Evolutionary conservation across 2,888 invertebrate species (phyloP), one percentile per base, ranked within the genome.

Genomic region (Sinodicranocentrus sp.): DNA sequence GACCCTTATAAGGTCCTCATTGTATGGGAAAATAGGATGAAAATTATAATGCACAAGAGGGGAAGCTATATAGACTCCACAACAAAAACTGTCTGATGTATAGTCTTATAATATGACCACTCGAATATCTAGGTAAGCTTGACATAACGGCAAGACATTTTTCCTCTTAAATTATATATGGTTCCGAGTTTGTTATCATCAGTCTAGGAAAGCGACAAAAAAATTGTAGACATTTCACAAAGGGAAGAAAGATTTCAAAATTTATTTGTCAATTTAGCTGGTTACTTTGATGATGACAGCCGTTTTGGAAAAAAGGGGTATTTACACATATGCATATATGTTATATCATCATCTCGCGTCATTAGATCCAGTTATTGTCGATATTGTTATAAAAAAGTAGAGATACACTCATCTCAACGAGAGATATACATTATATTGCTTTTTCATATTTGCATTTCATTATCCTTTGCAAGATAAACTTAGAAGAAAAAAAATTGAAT

Each of bases 311-410:
- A 3, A 57, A 57, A 52, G 59, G 15, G 3, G 61, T 28, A 26
- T 61, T 61, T 61, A 26, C 26, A 8, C 26, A 25, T n/a, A 26
- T 28, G 26, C n/a, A 61, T 28, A 61, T 19, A 28, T 21, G 13
- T 59, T 25, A 39, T 39, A 28, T 63, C 44, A 59, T 63, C 63
- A 28, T 57, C 26, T 63, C 71, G 82, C 76, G 76, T 82, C 63
- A 82, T 82, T 82, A 82, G 82, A 82, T 82, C 76, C 82, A 76
- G 82, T 82, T 82, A 82, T 82, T 77, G 76, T 63, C 43, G 68
- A 82, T 67, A 57, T 21, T 15, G 17, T 23, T 57, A 48, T 48
- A n/a, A n/a, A n/a, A n/a, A n/a, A n/a, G n/a, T n/a, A 48, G n/a
- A 13, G 39, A 39, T 39, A 39, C 5, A 39, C 13, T 13, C 13